Percentiles rank a stretch among this genome's conserved stretches.
Conservation (phyloP, 2,797 vertebrate species). For the Geotria australis region DNA sequence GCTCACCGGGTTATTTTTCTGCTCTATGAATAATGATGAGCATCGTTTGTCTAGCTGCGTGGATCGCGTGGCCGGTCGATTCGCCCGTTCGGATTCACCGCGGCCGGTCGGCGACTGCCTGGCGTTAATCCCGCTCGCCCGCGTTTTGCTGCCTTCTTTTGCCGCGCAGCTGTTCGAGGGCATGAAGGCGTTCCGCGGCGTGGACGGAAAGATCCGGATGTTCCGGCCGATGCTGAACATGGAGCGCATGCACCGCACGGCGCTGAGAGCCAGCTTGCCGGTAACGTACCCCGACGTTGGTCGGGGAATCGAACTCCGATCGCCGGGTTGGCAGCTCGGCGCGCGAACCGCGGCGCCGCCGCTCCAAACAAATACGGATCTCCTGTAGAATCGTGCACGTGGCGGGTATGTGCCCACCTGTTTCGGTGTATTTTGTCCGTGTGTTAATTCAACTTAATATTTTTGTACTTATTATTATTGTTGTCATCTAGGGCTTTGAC, state of each 20-base stretch:
- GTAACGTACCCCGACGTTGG: no score
- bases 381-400: no score
- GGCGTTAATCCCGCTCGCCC: neutral
- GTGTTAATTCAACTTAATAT: no score
- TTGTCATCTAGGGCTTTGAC: constrained; percentile 25
- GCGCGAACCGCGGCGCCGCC: no score
- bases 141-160: neutral
- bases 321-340: no score
- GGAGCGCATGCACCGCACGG: constrained; percentile 38
- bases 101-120: neutral
- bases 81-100: neutral
- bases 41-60: no score
- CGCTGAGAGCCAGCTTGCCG: constrained; percentile 28
- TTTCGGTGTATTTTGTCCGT: neutral
- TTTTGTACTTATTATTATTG: no score
- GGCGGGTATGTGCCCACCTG: neutral
- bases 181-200: constrained; percentile 46
- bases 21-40: no score
- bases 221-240: constrained; percentile 64
- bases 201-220: constrained; percentile 29
- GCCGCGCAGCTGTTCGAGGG: constrained; percentile 42
- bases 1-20: no score
- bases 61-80: neutral
- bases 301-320: no score
- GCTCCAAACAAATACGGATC: neutral